Conservation (phyloP, 1,140 invertebrate genomes). For the Brachionus koreanus region DNA sequence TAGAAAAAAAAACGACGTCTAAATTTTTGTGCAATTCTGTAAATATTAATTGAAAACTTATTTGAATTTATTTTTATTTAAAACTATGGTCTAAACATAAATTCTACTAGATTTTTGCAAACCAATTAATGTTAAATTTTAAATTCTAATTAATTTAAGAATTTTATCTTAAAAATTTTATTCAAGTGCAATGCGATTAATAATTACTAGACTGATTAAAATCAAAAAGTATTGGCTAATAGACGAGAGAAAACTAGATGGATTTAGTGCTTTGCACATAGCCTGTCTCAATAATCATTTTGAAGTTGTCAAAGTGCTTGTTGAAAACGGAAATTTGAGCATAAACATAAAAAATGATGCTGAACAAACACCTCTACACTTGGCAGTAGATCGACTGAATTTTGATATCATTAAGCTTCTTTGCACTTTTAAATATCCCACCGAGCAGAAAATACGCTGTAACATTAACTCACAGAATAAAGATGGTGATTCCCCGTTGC, state of each 20-base stretch:
- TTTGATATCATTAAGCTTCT: slow-evolving; percentile 79
- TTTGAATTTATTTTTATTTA: no score
- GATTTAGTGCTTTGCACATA: slow-evolving; percentile 89
- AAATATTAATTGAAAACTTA: no score
- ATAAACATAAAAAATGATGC: slow-evolving; percentile 89
- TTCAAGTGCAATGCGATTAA: neutral
- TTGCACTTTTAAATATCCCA: neutral
- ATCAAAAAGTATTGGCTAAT: slow-evolving; percentile 23
- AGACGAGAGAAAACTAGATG: slow-evolving; percentile 85
- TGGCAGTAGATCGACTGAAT: slow-evolving; percentile 90
- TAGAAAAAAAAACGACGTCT: no score
- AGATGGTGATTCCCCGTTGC: slow-evolving; percentile 52
- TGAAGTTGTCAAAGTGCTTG: slow-evolving; percentile 84
- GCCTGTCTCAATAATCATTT: slow-evolving; percentile 94
- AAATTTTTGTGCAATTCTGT: no score
- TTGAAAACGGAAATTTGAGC: slow-evolving; percentile 70
- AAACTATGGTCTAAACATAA: no score
- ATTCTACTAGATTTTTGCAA: no score
- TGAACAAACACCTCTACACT: slow-evolving; percentile 87
- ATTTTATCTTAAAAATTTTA: no score
- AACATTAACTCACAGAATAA: slow-evolving; percentile 51
- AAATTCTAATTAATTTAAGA: no score
- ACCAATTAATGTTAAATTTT: no score
- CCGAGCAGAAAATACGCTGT: neutral
- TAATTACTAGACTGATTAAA: slow-evolving; percentile 23